A percentile compares a stretch with the other conserved stretches of the same genome.
These are phyloP conservation scores for Eublepharis macularius DNA, from an alignment of 2,113 vertebrate genomes.

Conservation along the genomic window DNA sequence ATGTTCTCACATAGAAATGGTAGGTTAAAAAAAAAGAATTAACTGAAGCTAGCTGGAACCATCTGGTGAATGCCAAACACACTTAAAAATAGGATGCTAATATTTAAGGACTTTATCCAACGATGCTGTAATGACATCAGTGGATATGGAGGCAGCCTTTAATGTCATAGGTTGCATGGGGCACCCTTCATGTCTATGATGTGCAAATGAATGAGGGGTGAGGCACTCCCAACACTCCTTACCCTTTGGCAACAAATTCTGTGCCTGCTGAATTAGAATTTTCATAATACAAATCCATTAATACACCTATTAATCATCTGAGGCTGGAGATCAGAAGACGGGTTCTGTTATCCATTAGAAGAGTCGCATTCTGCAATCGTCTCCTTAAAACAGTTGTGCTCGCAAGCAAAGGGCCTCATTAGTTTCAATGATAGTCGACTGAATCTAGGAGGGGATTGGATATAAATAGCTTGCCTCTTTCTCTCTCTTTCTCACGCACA, in stretches of 20 bases:
- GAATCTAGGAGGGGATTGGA: not conserved
- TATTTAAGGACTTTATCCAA: constrained; percentile 6
- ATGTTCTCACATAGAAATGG: constrained; percentile 54
- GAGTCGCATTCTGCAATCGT: constrained; percentile 1
- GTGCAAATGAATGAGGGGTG: not conserved
- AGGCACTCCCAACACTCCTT: not conserved
- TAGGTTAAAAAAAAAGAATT: constrained; percentile 48
- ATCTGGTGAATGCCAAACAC: constrained; percentile 28
- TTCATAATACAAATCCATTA: constrained; percentile 14
- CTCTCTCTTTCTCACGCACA: constrained; percentile 1
- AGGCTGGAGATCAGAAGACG: constrained; percentile 6
- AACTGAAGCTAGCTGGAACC: constrained; percentile 34
- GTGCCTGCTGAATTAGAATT: constrained; percentile 1
- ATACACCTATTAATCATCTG: constrained; percentile 15
- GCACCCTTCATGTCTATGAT: not conserved
- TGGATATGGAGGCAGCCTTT: not conserved
- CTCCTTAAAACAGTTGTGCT: constrained; percentile 12
- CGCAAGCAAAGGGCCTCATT: constrained; percentile 24
- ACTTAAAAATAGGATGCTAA: constrained; percentile 1
- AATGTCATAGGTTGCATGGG: not conserved
- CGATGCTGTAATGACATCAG: not conserved
- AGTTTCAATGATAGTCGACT: constrained; percentile 7
- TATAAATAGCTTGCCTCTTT: constrained; percentile 34
- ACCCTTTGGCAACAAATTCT: not conserved
- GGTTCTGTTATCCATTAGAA: constrained; percentile 21